Conservation (phyloP, 2,888 invertebrate genomes). For the Cheilosia variabilis region DNA sequence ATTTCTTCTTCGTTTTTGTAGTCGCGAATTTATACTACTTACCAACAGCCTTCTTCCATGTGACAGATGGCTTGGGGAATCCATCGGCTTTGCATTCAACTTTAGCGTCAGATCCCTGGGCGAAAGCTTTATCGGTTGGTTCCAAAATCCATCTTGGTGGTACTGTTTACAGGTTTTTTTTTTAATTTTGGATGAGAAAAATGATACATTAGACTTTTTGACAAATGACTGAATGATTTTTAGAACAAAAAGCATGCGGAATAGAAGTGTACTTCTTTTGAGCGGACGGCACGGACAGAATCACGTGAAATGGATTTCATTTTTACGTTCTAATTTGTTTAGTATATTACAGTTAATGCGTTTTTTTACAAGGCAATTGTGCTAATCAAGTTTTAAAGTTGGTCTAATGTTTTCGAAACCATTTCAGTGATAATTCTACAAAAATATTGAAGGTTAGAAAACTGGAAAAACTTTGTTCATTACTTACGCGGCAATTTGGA, state of each 20-base stretch:
- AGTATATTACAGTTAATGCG: conserved; percentile 12
- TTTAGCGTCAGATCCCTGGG: conserved; percentile 96
- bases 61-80: conserved; percentile 96
- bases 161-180: conserved; percentile 85
- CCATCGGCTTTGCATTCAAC: conserved; percentile 98
- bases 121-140: conserved; percentile 97
- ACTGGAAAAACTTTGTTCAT: background rate
- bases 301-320: conserved; percentile 76
- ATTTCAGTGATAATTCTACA: conserved; percentile 74
- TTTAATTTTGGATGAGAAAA: conserved; percentile 42
- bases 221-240: background rate
- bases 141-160: conserved; percentile 98
- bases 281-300: conserved; percentile 79
- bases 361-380: conserved; percentile 40
- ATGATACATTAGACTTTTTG: conserved; percentile 50
- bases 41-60: conserved; percentile 98
- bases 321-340: conserved; percentile 11
- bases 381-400: background rate
- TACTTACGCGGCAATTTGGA: conserved; percentile 14
- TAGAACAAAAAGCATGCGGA: conserved; percentile 79
- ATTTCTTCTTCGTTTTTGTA: background rate
- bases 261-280: conserved; percentile 45
- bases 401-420: conserved; percentile 46
- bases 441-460: conserved; percentile 73
- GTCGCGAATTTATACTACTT: conserved; percentile 78